These are phyloP conservation scores for Bathynomus jamesi DNA, from an alignment of 1,140 invertebrate species.

Conservation along the genomic window DNA sequence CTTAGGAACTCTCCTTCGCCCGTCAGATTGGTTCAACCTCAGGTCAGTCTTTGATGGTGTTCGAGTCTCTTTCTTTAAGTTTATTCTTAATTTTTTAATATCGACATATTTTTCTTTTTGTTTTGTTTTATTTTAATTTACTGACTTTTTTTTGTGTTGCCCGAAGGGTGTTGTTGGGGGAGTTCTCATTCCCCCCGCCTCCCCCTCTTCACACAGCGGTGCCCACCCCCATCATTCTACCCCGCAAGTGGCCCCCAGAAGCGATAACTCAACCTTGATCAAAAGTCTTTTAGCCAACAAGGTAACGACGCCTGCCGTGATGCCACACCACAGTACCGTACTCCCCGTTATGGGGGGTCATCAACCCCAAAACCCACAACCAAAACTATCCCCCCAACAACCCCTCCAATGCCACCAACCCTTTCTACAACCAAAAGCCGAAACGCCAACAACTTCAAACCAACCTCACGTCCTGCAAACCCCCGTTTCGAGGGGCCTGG, in stretches of 20 bases:
- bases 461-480: constrained; percentile 15
- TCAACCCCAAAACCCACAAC: constrained; percentile 20
- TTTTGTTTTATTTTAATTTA: constrained; percentile 24
- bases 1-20: constrained; percentile 48
- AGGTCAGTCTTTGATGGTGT: constrained; percentile 17
- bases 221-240: constrained; percentile 38
- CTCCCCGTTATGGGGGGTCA: constrained; percentile 13
- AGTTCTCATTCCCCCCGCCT: constrained; percentile 33
- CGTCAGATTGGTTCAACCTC: constrained; percentile 11
- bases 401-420: constrained; percentile 10
- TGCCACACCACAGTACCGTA: constrained; percentile 50
- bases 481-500: constrained; percentile 15
- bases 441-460: neutral
- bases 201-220: constrained; percentile 1
- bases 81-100: constrained; percentile 6
- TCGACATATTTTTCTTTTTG: constrained; percentile 9
- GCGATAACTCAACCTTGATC: constrained; percentile 53
- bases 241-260: constrained; percentile 40
- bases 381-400: constrained; percentile 13
- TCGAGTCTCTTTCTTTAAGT: constrained; percentile 1
- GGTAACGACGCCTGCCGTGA: constrained; percentile 51
- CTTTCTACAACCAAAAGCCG: too few relatives aligned
- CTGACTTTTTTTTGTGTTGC: constrained; percentile 43
- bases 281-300: constrained; percentile 79
- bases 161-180: constrained; percentile 50